Percentiles rank a stretch among this genome's conserved stretches.
Evolutionary conservation across 2,113 vertebrate species (phyloP).

Genomic region (Sarotherodon lohbergeri): DNA sequence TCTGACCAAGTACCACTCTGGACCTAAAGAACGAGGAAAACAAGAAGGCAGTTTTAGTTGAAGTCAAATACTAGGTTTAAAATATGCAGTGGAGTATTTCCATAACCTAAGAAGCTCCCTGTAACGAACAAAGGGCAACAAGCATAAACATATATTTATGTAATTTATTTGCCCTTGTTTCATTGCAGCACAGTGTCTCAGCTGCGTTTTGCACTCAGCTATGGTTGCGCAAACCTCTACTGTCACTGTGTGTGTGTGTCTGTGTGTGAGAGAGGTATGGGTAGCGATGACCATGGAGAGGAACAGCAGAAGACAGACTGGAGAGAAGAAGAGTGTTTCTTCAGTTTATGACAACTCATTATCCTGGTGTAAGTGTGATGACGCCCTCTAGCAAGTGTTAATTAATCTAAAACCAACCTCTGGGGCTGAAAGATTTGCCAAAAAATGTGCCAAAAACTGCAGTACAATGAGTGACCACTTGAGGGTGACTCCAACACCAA

Average conservation of each 20-base stretch:
- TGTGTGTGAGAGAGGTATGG: neutral
- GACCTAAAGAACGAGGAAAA: conserved; percentile 59
- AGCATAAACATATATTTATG: neutral
- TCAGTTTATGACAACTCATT: neutral
- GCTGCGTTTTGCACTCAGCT: neutral
- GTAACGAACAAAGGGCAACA: neutral
- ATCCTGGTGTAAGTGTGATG: neutral
- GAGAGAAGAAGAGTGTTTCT: neutral
- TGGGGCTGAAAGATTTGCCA: neutral
- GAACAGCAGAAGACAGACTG: neutral
- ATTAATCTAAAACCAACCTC: neutral
- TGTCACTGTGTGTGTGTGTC: neutral
- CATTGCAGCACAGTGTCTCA: neutral
- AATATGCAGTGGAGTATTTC: neutral
- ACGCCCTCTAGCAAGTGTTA: neutral
- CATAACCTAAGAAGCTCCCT: neutral
- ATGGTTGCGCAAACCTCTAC: neutral
- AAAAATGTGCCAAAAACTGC: neutral
- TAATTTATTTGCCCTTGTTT: neutral
- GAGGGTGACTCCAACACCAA: neutral
- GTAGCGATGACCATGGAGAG: neutral
- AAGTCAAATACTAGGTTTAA: neutral
- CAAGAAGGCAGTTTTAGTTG: neutral
- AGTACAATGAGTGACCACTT: neutral
- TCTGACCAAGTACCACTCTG: conserved; percentile 79